Base-by-base conservation (phyloP, 2,113 vertebrate species). In the Aegotheles bennettii region DNA sequence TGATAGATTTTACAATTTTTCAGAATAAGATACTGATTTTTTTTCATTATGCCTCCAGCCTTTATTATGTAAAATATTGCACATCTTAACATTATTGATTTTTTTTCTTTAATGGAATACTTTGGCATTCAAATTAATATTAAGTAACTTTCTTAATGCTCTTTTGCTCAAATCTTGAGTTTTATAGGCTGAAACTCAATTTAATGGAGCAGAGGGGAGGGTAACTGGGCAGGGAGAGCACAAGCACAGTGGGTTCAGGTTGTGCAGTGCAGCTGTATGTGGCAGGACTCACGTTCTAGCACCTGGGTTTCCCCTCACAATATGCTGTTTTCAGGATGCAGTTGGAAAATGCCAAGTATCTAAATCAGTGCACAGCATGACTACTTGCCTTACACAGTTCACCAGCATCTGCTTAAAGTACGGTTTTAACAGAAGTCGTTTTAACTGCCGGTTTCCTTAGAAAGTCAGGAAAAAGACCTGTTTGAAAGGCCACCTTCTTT, bases 171-270 rank as follows among this genome's bases (percentile, higher is more conserved):
- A 53, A 17, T 95, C 57, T 85, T 53, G 33, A 69, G 11, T 17
- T 92, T 89, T 87, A 85, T 59, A 83, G 33, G n/a, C 36, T 73
- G 53, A 87, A 94, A 93, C 83, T 90, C 10, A 85, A 69, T 85
- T 89, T 82, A 87, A 45, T 69, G 51, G 35, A 83, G 67, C n/a
- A 50, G 59, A 76, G 33, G 63, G 15, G 11, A 76, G 25, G 40
- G 29, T 57, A 53, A 40, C 16, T 67, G 38, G 40, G 23, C 40
- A 51, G 48, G 36, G 11, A 48, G 14, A 83, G 20, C 19, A 21
- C 8, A 73, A 63, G 18, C 16, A 28, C 19, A 3, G 40, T 21
- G 17, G 4, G 25, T 61, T 73, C 1, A 0, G 24, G 11, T 3
- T 24, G 7, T 25, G 7, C 36, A 67, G 18, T 15, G 4, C 3